Percentiles rank a stretch among this genome's conserved stretches.
Conservation (phyloP, 2,888 invertebrate species). For the Calameuta pallipes region DNA sequence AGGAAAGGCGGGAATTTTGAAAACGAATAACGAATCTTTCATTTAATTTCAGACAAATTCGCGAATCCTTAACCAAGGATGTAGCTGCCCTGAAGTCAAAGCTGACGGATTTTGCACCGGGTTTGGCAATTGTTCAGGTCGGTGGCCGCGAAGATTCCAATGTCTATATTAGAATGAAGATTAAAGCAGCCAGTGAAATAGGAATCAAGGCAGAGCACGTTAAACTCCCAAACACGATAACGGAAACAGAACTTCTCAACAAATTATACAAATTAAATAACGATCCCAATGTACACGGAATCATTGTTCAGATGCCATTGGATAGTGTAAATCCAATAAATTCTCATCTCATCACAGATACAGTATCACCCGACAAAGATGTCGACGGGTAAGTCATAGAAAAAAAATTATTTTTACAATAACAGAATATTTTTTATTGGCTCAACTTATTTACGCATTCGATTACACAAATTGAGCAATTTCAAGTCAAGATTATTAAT, state of each 20-base stretch:
- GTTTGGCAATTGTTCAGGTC: constrained; percentile 94
- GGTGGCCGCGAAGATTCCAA: constrained; percentile 97
- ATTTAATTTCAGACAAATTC: constrained; percentile 74
- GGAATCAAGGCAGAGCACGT: constrained; percentile 88
- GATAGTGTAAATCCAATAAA: constrained; percentile 87
- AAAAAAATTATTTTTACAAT: constrained; percentile 1
- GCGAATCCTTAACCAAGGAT: constrained; percentile 75
- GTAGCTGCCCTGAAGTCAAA: constrained; percentile 72
- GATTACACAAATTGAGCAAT: neutral
- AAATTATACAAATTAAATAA: constrained; percentile 82
- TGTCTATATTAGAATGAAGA: constrained; percentile 97
- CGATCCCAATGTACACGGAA: constrained; percentile 89
- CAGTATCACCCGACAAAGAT: constrained; percentile 90
- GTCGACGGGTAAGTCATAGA: constrained; percentile 85
- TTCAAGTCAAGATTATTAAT: neutral
- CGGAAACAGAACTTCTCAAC: constrained; percentile 81
- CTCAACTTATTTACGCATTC: neutral
- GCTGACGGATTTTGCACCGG: constrained; percentile 76
- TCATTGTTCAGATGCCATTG: constrained; percentile 96
- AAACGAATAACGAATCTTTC: neutral
- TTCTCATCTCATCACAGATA: constrained; percentile 86
- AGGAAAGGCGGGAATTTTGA: constrained; percentile 16
- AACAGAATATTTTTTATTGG: neutral
- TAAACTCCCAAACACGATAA: constrained; percentile 81
- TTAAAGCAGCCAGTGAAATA: constrained; percentile 90